Conservation (phyloP, 2,888 invertebrate species). For the Spodoptera exigua region DNA sequence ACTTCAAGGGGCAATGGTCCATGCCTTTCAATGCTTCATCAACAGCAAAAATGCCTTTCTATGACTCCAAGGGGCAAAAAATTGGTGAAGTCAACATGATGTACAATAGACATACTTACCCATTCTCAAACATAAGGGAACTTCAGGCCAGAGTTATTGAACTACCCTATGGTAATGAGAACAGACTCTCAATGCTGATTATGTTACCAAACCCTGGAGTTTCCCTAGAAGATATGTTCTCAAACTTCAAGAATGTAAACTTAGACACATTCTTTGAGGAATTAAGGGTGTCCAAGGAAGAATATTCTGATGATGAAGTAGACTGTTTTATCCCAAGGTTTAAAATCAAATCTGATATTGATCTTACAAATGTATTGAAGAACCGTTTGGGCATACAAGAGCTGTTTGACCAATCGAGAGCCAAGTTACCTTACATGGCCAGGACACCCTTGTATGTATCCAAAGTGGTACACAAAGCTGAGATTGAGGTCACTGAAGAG, state of each 20-base stretch:
- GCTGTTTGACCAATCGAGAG: slow-evolving; percentile 85
- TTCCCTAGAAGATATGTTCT: slow-evolving; percentile 85
- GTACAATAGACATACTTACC: slow-evolving; percentile 90
- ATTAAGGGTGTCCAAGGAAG: slow-evolving; percentile 81
- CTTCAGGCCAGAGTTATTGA: slow-evolving; percentile 91
- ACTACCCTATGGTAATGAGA: slow-evolving; percentile 90
- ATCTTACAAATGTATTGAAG: slow-evolving; percentile 85
- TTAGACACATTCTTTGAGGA: slow-evolving; percentile 85
- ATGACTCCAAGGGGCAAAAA: slow-evolving; percentile 84
- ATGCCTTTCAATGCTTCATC: slow-evolving; percentile 89
- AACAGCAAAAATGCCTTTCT: slow-evolving; percentile 88
- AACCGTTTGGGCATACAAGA: slow-evolving; percentile 83
- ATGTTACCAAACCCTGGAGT: slow-evolving; percentile 90
- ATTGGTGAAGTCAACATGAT: slow-evolving; percentile 93
- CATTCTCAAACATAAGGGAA: slow-evolving; percentile 87
- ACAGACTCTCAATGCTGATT: slow-evolving; percentile 90
- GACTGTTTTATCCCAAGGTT: slow-evolving; percentile 91
- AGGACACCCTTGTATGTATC: slow-evolving; percentile 87
- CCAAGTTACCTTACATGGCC: slow-evolving; percentile 82
- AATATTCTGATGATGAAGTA: slow-evolving; percentile 90
- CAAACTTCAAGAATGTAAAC: slow-evolving; percentile 82
- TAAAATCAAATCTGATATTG: slow-evolving; percentile 88
- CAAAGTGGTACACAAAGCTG: slow-evolving; percentile 91
- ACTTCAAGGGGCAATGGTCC: slow-evolving; percentile 93
- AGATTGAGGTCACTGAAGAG: slow-evolving; percentile 93